Percentiles rank a stretch among this genome's conserved stretches.
phyloP scores from a whole-genome alignment of 1,140 invertebrate genomes.

The Monomorium pharaonis region DNA sequence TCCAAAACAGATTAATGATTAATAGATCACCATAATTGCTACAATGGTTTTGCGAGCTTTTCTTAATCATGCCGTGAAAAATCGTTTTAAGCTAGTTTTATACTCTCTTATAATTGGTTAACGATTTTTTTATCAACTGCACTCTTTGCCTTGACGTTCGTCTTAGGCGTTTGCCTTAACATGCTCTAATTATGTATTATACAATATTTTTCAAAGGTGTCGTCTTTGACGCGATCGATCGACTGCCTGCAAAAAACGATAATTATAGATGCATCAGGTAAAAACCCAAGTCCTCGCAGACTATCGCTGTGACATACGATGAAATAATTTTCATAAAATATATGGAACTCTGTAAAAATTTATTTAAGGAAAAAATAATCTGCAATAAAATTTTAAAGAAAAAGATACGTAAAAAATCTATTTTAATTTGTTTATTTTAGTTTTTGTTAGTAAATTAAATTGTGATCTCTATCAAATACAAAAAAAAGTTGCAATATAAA shows the following conservation, averaged over 20 bases:
- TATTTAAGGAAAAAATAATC: neutral
- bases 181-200: neutral
- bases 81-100: neutral
- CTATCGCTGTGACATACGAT: too few species aligned
- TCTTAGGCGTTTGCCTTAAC: neutral
- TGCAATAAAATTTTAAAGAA: neutral
- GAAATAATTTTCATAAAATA: neutral
- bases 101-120: neutral
- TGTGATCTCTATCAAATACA: neutral
- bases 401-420: neutral
- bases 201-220: neutral
- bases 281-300: neutral
- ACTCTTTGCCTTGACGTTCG: neutral
- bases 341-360: neutral
- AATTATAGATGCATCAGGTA: slow-evolving; percentile 18
- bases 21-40: neutral
- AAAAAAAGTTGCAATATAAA: slow-evolving; percentile 19
- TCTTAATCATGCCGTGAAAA: neutral
- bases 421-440: too few species aligned
- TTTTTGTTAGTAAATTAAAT: slow-evolving; percentile 5
- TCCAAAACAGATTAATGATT: neutral
- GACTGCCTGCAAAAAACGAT: neutral
- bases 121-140: neutral
- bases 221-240: neutral
- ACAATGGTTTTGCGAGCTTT: neutral